Evolutionary conservation across 2,888 invertebrate genomes (phyloP), one percentile per base, ranked within the genome.

Genomic region (Sinhomidia bicolor): DNA sequence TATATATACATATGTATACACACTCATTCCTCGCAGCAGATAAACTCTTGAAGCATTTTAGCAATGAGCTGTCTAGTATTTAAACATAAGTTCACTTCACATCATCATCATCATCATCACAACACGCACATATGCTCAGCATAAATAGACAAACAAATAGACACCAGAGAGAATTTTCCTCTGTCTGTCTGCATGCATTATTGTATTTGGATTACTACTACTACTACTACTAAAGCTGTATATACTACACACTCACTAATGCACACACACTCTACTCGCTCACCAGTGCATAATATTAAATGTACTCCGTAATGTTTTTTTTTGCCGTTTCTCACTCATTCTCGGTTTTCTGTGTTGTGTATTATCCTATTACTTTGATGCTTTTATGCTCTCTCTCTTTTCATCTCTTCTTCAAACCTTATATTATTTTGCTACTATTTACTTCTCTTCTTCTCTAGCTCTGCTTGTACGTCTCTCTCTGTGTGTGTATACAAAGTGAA

Each of bases 271-370:
- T n/a, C n/a, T n/a, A 57, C 57, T 57, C 20, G 10, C 17, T 10
- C 57, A 57, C n/a, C 6, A 17, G 20, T 57, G 57, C n/a, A n/a
- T n/a, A 57, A 57, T 57, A 57, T 57, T 57, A 57, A 57, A 57
- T 20, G 57, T 26, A 26, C 7, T 26, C 60, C 60, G 9, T 60
- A 54, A 54, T 54, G 51, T 17, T 54, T 17, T 14, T 17, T 54
- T 17, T 14, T 47, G 14, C 51, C 14, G 17, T 47, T 4, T 54
- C 3, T n/a, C 17, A 17, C 51, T 54, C 14, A 2, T 54, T 54
- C 17, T 60, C 60, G 10, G 6, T 26, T 60, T 10, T 51, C n/a
- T 14, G 51, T 51, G 20, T 57, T n/a, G n/a, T 36, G 36, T 7
- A 26, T 26, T 14, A 60, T 60, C 60, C 60, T 10, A 60, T 60